These are phyloP conservation scores for Gouania willdenowi DNA, from an alignment of 2,797 vertebrate species.

Conservation along the genomic window DNA sequence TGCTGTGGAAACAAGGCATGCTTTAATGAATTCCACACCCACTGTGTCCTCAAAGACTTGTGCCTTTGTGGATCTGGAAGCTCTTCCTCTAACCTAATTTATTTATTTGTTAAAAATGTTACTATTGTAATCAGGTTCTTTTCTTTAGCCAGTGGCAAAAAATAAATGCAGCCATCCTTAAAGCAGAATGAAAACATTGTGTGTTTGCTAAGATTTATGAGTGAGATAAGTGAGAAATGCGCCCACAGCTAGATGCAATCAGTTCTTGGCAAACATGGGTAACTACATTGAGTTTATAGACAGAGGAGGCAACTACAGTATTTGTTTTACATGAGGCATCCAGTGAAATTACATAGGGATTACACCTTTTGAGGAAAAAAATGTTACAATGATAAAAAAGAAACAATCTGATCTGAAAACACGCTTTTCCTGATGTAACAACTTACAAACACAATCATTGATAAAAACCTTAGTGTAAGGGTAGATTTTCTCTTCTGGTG, in stretches of 20 bases:
- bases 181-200: constrained; percentile 26
- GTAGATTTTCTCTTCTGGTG: not conserved
- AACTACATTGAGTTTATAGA: constrained; percentile 6
- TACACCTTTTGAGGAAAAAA: not conserved
- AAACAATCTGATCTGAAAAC: too few species aligned
- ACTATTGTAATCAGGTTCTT: constrained; percentile 11
- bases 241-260: constrained; percentile 25
- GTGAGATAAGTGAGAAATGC: constrained; percentile 15
- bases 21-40: constrained; percentile 28
- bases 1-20: constrained; percentile 3
- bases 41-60: constrained; percentile 18
- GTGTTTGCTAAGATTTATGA: constrained; percentile 34
- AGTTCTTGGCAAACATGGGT: constrained; percentile 19
- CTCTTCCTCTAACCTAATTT: constrained; percentile 11
- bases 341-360: not conserved
- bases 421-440: too few species aligned
- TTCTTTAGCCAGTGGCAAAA: constrained; percentile 15
- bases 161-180: constrained; percentile 31
- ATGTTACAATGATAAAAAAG: too few species aligned
- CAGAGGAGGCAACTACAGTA: not conserved
- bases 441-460: constrained; percentile 3
- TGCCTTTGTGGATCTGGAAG: constrained; percentile 21
- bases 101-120: constrained; percentile 8
- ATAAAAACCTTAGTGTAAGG: too few species aligned
- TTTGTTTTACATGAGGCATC: not conserved